Base-by-base conservation (phyloP, 1,140 invertebrate genomes). In the Leptinotarsa texana region DNA sequence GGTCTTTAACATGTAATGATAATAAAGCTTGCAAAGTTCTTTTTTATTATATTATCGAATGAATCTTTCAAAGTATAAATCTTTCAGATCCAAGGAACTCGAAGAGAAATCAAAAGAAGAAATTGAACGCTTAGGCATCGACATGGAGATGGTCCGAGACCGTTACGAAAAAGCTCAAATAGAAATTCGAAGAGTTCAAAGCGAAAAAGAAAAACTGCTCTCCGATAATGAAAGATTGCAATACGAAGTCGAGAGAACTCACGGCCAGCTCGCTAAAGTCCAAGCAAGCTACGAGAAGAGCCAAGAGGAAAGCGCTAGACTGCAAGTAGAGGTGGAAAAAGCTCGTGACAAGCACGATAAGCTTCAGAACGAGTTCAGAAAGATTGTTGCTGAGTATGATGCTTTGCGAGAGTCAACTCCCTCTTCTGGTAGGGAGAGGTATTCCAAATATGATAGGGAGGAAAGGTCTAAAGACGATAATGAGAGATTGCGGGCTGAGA, bases 61-160 rank as follows among this genome's bases (percentile, higher is more conserved):
- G 33, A 42, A 42, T 42, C 6, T 33, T 33, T 11, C 6, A 33
- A 33, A 33, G 33, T 33, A 33, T 33, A 11, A 33, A 11, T 33
- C 15, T 70, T 70, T 13, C 69, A 89, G 95, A 79, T 92, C 93
- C 24, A 95, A 96, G 84, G 96, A 97, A 83, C 90, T 92, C 79
- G 96, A 97, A 87, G 95, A 97, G 77, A 96, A 97, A 83, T 92
- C 93, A 13, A 95, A 96, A 83, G 93, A 94, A 82, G 95, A 96
- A 79, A 88, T 96, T 75, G 95, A 96, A 80, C 89, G 93, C 79
- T 82, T 93, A 70, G 87, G 89, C 75, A 90, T 95, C 63, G 94
- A 95, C 81, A 85, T 95, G 3, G 93, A 95, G 84, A 94, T 97
- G 89, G 89, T 95, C 18, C 89, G 94, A n/a, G 95, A 97, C 82